A percentile compares a stretch with the other conserved stretches of the same genome.
These are phyloP conservation scores for Drosophila teissieri DNA, from an alignment of 1,140 invertebrate genomes.

Conservation along the genomic window DNA sequence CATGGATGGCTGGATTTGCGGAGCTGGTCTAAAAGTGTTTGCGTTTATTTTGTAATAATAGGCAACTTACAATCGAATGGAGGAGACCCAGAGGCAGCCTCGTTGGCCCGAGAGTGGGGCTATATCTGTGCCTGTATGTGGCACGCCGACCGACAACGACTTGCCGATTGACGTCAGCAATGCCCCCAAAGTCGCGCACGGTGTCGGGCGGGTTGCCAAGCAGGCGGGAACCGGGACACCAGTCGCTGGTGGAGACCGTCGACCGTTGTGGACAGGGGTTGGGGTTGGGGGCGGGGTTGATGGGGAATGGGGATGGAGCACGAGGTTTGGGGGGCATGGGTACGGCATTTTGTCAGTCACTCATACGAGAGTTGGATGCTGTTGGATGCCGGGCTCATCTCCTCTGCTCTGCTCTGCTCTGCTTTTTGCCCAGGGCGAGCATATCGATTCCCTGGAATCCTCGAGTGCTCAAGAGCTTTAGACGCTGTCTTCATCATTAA, in stretches of 20 bases:
- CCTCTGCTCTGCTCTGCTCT: constrained; percentile 9
- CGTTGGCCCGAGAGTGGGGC: constrained; percentile 24
- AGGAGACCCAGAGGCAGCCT: constrained; percentile 71
- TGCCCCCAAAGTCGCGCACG: constrained; percentile 76
- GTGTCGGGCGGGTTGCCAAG: constrained; percentile 72
- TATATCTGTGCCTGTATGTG: constrained; percentile 55
- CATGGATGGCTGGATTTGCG: constrained; percentile 23
- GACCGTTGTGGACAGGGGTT: background rate
- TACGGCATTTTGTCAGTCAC: constrained; percentile 72
- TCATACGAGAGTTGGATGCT: constrained; percentile 53
- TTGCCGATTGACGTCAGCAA: constrained; percentile 82
- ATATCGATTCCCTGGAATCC: constrained; percentile 32
- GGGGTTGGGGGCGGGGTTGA: too few species aligned
- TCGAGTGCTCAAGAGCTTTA: constrained; percentile 11
- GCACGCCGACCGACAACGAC: constrained; percentile 76
- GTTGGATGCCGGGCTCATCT: constrained; percentile 16
- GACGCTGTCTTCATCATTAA: constrained; percentile 9
- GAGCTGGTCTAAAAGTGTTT: constrained; percentile 40
- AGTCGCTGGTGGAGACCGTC: constrained; percentile 19
- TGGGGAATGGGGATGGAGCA: background rate
- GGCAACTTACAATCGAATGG: constrained; percentile 42
- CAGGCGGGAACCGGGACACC: constrained; percentile 56
- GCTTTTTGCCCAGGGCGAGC: constrained; percentile 15
- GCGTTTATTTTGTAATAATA: constrained; percentile 50
- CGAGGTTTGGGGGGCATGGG: background rate